These are phyloP conservation scores for Goniozus legneri DNA, from an alignment of 1,140 invertebrate species.

Conservation along the genomic window DNA sequence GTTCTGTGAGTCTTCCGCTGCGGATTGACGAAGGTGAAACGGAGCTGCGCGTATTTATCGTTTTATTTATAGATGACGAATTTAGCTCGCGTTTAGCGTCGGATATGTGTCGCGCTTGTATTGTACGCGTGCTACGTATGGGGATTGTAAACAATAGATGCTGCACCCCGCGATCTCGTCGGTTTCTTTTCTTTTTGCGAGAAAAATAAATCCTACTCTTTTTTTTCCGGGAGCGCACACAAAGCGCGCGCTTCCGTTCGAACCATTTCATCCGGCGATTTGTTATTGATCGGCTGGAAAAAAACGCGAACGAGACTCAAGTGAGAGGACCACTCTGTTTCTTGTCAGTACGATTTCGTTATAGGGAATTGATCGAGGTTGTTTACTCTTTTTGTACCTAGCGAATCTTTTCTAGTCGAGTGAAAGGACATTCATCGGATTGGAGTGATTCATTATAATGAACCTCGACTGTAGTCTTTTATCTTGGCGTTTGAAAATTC, in stretches of 20 bases:
- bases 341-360: too few species aligned
- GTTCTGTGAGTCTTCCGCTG: slow-evolving; percentile 5
- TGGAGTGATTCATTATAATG: too few species aligned
- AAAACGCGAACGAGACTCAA: too few species aligned
- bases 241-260: neutral
- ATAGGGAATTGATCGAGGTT: too few species aligned
- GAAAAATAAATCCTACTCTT: neutral
- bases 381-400: too few species aligned
- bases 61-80: neutral
- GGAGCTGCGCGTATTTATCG: neutral
- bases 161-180: neutral
- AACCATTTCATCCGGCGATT: neutral
- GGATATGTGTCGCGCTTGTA: neutral
- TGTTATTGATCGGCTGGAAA: too few species aligned
- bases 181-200: neutral
- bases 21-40: slow-evolving; percentile 5
- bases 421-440: too few species aligned
- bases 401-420: too few species aligned
- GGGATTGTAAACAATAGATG: neutral
- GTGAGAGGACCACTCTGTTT: too few species aligned
- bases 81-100: neutral
- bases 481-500: neutral
- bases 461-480: neutral
- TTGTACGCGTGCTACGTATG: neutral
- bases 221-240: neutral